Percentiles rank a stretch among this genome's conserved stretches.
Conservation (phyloP, 2,113 vertebrate genomes). For the Dasyprocta punctata region DNA sequence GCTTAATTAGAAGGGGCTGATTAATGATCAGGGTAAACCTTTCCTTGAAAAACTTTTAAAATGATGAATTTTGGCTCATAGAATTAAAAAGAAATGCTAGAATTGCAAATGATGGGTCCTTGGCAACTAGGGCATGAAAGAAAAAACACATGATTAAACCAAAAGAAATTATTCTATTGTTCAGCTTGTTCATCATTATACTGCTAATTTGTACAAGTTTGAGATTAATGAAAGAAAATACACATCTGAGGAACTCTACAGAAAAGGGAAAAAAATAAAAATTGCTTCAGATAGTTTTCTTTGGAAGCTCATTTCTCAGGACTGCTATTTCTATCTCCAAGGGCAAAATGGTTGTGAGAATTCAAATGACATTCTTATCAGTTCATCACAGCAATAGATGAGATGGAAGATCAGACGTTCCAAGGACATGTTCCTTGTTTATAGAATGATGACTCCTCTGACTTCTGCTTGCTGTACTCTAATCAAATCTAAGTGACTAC, state of each 20-base stretch:
- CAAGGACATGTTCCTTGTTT: conserved; percentile 61
- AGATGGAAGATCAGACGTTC: conserved; percentile 38
- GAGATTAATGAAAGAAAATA: conserved; percentile 59
- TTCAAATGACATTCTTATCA: conserved; percentile 77
- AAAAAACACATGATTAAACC: conserved; percentile 57
- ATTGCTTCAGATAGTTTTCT: conserved; percentile 66
- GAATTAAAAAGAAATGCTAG: conserved; percentile 73
- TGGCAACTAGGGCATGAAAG: conserved; percentile 56
- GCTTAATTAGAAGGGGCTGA: conserved; percentile 87
- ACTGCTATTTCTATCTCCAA: conserved; percentile 56
- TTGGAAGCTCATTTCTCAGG: conserved; percentile 72
- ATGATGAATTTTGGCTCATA: conserved; percentile 81
- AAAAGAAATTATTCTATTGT: conserved; percentile 64
- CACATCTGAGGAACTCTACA: background rate
- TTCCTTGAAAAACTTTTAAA: conserved; percentile 85
- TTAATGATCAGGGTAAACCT: conserved; percentile 87
- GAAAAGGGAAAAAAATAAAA: background rate
- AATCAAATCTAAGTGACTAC: conserved; percentile 67
- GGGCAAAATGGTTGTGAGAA: conserved; percentile 64
- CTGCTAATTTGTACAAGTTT: conserved; percentile 12
- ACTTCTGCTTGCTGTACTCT: conserved; percentile 52
- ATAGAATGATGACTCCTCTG: conserved; percentile 56
- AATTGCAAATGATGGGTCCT: conserved; percentile 57
- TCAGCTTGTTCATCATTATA: conserved; percentile 9
- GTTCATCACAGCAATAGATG: conserved; percentile 66